Base-by-base conservation (phyloP, 2,797 vertebrate genomes). In the Sciurus carolinensis region DNA sequence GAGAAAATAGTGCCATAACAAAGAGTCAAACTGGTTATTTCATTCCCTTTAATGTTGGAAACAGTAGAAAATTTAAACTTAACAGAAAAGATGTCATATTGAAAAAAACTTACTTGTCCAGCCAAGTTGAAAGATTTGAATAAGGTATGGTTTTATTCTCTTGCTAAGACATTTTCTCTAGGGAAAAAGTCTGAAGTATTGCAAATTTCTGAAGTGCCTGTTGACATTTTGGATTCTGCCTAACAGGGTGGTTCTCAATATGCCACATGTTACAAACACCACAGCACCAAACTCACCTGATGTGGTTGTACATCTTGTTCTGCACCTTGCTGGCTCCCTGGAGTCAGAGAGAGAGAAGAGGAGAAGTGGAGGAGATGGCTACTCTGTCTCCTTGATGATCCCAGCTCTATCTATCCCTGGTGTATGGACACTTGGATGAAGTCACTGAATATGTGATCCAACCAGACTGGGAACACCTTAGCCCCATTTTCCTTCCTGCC, bases 51-150 rank as follows among this genome's bases (percentile, higher is more conserved):
- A n/a, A 79, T 5, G 44, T 24, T 17, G 2, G 2, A 93, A 79
- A 42, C 7, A 15, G 62, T 26, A 72, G 52, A 76, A 96, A 54
- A 36, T 17, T 81, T 69, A 5, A 84, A 71, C 47, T 90, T 69
- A 92, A 36, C 9, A 86, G 30, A 92, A 80, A 73, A 44, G 6
- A 36, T 66, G 77, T 57, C 33, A 87, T 3, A 90, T 11, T 57
- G 57, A 69, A 87, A 42, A 85, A 93, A 96, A 73, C 44, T 67
- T 87, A 87, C 87, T 71, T 81, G 50, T 75, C 26, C 28, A 75
- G 5, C 44, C 39, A 96, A 30, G 26, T 22, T 76, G 30, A 87
- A 80, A 87, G 44, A 69, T 24, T 83, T 91, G 39, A 93, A 33
- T 79, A 79, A 42, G 30, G 2, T 24, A 36, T 1, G 77, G 11